Percentiles rank a stretch among this genome's conserved stretches.
phyloP scores from a whole-genome alignment of 2,113 vertebrate species.

The Sus scrofa region DNA sequence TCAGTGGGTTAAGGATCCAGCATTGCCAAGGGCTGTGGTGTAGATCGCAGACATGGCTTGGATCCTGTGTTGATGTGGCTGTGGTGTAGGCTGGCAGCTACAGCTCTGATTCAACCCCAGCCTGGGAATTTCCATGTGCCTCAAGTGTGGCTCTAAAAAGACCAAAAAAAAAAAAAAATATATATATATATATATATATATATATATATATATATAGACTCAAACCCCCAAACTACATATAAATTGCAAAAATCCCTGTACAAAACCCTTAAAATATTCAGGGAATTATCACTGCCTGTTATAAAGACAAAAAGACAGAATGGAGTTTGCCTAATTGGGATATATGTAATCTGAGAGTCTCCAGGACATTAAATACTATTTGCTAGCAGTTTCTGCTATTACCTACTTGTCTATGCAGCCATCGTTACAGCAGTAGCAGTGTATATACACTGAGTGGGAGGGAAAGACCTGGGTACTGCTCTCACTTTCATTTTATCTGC shows the following conservation, averaged over 20 bases:
- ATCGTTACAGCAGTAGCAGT: not conserved
- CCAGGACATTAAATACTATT: not conserved
- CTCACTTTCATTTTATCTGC: not conserved
- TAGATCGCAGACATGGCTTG: too few species aligned
- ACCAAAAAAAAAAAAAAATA: too few species aligned
- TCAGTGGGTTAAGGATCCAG: too few species aligned
- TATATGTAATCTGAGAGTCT: not conserved
- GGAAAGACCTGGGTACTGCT: not conserved
- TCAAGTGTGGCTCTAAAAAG: too few species aligned
- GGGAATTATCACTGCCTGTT: not conserved
- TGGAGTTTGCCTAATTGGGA: not conserved
- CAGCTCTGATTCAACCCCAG: too few species aligned
- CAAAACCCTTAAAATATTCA: not conserved
- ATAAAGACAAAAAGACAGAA: not conserved
- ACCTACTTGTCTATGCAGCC: accelerated
- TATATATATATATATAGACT: not conserved
- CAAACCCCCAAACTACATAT: not conserved
- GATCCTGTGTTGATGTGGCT: too few species aligned
- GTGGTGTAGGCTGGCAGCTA: too few species aligned
- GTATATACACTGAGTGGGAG: not conserved
- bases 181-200: not conserved
- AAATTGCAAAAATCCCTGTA: not conserved
- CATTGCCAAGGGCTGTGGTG: too few species aligned
- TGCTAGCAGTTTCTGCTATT: not conserved
- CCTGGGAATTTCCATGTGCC: too few species aligned